These are phyloP conservation scores for Scelioninae gen. 1 DNA, from an alignment of 2,888 invertebrate genomes.

Conservation along the genomic window DNA sequence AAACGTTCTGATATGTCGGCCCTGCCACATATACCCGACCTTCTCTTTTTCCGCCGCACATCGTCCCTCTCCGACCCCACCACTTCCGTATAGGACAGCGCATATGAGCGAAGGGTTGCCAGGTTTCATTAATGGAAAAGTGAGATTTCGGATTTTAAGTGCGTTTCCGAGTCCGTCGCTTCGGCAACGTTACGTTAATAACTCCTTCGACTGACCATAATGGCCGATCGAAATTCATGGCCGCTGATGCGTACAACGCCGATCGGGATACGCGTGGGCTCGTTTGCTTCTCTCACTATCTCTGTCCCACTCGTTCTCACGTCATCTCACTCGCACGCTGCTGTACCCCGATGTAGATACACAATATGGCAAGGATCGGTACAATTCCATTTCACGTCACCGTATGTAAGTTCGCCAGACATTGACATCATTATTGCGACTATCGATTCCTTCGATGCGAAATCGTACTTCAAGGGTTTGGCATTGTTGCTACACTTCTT, in stretches of 20 bases:
- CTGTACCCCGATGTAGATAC: conserved; percentile 59
- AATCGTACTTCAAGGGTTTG: conserved; percentile 38
- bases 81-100: conserved; percentile 71
- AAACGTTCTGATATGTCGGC: conserved; percentile 83
- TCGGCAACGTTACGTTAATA: conserved; percentile 72
- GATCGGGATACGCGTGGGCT: conserved; percentile 69
- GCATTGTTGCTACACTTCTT: conserved; percentile 35
- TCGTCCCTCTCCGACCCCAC: conserved; percentile 47
- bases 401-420: conserved; percentile 56
- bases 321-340: conserved; percentile 34
- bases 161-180: conserved; percentile 78
- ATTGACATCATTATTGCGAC: conserved; percentile 65
- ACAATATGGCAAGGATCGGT: conserved; percentile 63
- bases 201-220: conserved; percentile 73
- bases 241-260: conserved; percentile 65
- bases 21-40: conserved; percentile 65
- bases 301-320: conserved; percentile 42
- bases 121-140: conserved; percentile 82
- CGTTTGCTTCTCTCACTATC: conserved; percentile 48
- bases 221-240: conserved; percentile 74
- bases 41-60: conserved; percentile 65
- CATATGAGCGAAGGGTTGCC: conserved; percentile 77
- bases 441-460: conserved; percentile 36
- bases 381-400: conserved; percentile 63
- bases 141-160: conserved; percentile 82